These are phyloP conservation scores for Drosophila miranda DNA, from an alignment of 1,140 invertebrate species.

Conservation along the genomic window DNA sequence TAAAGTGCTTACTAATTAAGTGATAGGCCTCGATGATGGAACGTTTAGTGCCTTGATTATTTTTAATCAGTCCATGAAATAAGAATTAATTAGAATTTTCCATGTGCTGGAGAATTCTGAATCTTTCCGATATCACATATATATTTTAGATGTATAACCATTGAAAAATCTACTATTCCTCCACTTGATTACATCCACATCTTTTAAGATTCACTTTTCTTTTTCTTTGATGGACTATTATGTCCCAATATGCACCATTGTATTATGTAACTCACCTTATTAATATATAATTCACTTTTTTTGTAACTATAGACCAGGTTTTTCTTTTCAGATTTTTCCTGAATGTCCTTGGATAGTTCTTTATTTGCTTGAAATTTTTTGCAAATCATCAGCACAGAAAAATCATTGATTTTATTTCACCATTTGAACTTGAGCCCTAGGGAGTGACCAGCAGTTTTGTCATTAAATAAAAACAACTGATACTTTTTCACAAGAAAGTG, in stretches of 20 bases:
- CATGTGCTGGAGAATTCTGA: not conserved
- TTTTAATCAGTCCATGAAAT: conserved; percentile 17
- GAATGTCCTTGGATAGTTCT: conserved; percentile 15
- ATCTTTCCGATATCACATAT: not conserved
- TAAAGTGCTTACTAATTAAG: conserved; percentile 11
- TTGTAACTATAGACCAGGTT: conserved; percentile 5
- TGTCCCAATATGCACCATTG: not conserved
- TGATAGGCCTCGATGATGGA: conserved; percentile 6
- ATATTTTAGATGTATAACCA: too few species aligned
- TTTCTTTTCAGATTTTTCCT: conserved; percentile 5
- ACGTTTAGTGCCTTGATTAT: conserved; percentile 9
- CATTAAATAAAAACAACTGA: conserved; percentile 27
- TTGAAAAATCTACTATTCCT: not conserved
- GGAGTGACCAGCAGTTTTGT: conserved; percentile 30
- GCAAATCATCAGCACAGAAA: conserved; percentile 52
- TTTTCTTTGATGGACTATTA: too few species aligned
- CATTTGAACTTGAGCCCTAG: conserved; percentile 55
- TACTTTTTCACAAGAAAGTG: conserved; percentile 2
- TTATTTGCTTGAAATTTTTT: conserved; percentile 23
- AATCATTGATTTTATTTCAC: conserved; percentile 62
- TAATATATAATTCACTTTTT: conserved; percentile 9
- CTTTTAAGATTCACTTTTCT: not conserved
- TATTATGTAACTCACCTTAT: conserved; percentile 55
- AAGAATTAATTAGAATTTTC: not conserved
- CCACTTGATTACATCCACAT: not conserved